phyloP scores from a whole-genome alignment of 1,140 invertebrate genomes.

The Trachymyrmex cornetzi region DNA sequence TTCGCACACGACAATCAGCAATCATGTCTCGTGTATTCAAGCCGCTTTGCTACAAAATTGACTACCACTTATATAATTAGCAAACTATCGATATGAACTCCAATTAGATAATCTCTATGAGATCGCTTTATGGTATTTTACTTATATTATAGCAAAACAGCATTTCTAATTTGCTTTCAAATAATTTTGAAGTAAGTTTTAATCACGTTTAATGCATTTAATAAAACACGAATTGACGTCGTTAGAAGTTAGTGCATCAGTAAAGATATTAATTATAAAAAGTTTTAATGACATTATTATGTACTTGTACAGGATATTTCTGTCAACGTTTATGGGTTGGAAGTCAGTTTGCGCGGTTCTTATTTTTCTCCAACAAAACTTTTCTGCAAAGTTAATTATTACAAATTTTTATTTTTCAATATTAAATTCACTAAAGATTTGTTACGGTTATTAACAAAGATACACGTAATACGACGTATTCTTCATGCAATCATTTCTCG shows the following conservation, averaged over 20 bases:
- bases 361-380: not conserved
- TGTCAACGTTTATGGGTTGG: not conserved
- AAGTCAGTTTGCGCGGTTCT: not conserved
- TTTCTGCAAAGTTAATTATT: not conserved
- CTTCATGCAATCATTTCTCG: not conserved
- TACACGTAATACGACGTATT: not conserved
- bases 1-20: conserved; percentile 51
- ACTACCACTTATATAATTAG: conserved; percentile 29
- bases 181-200: not conserved
- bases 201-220: not conserved
- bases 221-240: not conserved
- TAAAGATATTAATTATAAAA: conserved; percentile 2
- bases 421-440: not conserved
- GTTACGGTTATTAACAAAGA: not conserved
- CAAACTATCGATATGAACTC: not conserved
- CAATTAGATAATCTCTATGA: conserved; percentile 37
- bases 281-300: not conserved
- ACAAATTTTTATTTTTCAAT: not conserved
- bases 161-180: not conserved
- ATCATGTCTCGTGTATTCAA: conserved; percentile 37
- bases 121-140: conserved; percentile 7
- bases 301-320: not conserved
- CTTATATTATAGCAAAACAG: not conserved
- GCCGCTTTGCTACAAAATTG: conserved; percentile 33
- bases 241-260: conserved; percentile 21